A percentile compares a stretch with the other conserved stretches of the same genome.
Evolutionary conservation across 2,797 vertebrate genomes (phyloP).

Genomic region (Hydrocynus forskahlii): DNA sequence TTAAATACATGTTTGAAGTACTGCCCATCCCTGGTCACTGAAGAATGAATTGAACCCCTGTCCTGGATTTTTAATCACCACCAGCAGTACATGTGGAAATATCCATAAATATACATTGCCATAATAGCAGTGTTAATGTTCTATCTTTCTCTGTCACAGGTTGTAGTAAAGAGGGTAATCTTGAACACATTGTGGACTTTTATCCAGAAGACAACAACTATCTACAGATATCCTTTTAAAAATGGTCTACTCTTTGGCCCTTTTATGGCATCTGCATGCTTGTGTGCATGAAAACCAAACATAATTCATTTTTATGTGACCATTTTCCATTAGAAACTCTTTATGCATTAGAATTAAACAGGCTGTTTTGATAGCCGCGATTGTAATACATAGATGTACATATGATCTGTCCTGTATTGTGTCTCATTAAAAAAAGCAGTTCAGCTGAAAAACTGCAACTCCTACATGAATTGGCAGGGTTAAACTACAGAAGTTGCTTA

Average conservation of each 20-base stretch:
- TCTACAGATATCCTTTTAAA: conserved; percentile 91
- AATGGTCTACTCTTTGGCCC: not conserved
- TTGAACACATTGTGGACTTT: conserved; percentile 74
- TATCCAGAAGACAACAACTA: conserved; percentile 89
- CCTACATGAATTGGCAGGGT: too few relatives aligned
- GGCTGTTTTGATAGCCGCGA: too few relatives aligned
- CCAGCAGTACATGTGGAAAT: not conserved
- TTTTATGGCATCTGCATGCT: too few relatives aligned
- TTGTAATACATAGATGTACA: too few relatives aligned
- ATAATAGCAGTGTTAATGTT: not conserved
- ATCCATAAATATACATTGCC: not conserved
- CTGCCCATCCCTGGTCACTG: not conserved
- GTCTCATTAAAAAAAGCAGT: too few relatives aligned
- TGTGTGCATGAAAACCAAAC: too few relatives aligned
- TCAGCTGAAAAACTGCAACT: too few relatives aligned
- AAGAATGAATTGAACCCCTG: not conserved
- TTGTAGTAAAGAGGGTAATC: conserved; percentile 71
- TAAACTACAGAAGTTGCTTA: too few relatives aligned
- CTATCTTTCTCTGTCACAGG: conserved; percentile 70
- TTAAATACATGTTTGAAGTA: not conserved
- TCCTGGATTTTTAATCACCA: not conserved
- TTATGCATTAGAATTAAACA: too few relatives aligned
- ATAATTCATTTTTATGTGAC: too few relatives aligned
- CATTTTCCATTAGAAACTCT: too few relatives aligned
- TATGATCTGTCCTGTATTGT: too few relatives aligned